Evolutionary conservation across 1,140 invertebrate species (phyloP), one percentile per base, ranked within the genome.

Genomic region (Telenomus remus): DNA sequence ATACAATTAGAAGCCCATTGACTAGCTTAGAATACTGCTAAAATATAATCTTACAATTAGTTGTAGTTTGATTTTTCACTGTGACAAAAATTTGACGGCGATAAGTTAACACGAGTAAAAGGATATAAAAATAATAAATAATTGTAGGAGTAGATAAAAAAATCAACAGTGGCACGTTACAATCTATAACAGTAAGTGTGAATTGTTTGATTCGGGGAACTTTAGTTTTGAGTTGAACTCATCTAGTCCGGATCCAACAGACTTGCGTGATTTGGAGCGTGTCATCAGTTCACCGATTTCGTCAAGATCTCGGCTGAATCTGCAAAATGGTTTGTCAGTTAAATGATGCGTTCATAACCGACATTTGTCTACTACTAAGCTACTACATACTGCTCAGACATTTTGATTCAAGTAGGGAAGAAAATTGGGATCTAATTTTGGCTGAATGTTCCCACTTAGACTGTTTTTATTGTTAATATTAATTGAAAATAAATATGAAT

Each of bases 261-360:
- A 90, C 77, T 86, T 82, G 37, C 89, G 88, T 8, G 89, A 90
- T 77, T 90, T 90, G n/a, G 88, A 89, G 39, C 88, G 88, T 27
- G 86, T 85, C 79, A 89, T 87, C 70, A 90, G 81, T 76, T 89
- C 89, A 53, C 86, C 87, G 15, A 90, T 82, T 5, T 90, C 89
- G 61, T 90, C 89, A 33, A 90, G 75, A 83, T 90, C 89, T 80
- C 89, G 84, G 64, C 88, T 89, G 61, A 87, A 88, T 46, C 88
- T 87, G 54, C 65, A 79, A 54, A 39, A 55, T 46, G 8, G 16
- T 59, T 63, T 51, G 10, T 63, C 10, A 66, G n/a, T 12, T 48
- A 33, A 69, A 56, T 50, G 42, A 48, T 51, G 19, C 19, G 19
- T 27, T 27, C 19, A 27, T 27, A 27, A 3, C 19, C 2, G 19